Base-by-base conservation (phyloP, 2,113 vertebrate genomes). In the Atractosteus spatula region DNA sequence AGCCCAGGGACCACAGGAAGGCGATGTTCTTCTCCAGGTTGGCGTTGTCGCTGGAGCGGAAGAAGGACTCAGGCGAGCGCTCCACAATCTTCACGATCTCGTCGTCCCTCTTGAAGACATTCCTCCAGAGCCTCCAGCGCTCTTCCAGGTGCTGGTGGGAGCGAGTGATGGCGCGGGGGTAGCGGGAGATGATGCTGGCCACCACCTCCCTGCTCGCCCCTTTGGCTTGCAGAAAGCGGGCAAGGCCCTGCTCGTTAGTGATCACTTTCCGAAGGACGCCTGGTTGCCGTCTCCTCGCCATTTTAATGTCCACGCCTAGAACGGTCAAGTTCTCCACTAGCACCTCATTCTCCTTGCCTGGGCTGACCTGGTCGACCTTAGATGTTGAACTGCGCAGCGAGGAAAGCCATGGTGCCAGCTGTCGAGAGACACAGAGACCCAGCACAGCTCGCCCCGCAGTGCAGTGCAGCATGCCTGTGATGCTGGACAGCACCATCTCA, bases 31-130 rank as follows among this genome's bases (percentile, higher is more conserved):
- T 89, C 71, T 93, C 65, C 71, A 95, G 70, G 29, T 91, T 90
- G 0, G 16, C 66, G 11, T 94, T 95, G 82, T 90, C 88, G 65
- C 72, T 83, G 8, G 88, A 93, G 61, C 92, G 89, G 79, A 95
- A 94, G 83, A 95, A 95, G 0, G 84, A 93, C 69, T 94, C 91
- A 0, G 92, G 90, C 0, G 91, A 94, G 43, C 91, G 88, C 55
- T 90, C 59, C 47, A 95, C 64, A 75, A 93, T 89, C 55, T 41
- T 88, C 63, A 94, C 29, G 68, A 94, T 91, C 80, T 95, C 91
- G 7, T 29, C 7, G 54, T 94, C 90, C 1, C 69, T 83, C 29
- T 68, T 69, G 47, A 91, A 86, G 79, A 94, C 80, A 54, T 66
- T 90, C 76, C 88, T 87, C 94, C 93, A 96, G 4, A 96, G 81